Conservation (phyloP, 1,140 invertebrate species). For the Marisa cornuarietis region DNA sequence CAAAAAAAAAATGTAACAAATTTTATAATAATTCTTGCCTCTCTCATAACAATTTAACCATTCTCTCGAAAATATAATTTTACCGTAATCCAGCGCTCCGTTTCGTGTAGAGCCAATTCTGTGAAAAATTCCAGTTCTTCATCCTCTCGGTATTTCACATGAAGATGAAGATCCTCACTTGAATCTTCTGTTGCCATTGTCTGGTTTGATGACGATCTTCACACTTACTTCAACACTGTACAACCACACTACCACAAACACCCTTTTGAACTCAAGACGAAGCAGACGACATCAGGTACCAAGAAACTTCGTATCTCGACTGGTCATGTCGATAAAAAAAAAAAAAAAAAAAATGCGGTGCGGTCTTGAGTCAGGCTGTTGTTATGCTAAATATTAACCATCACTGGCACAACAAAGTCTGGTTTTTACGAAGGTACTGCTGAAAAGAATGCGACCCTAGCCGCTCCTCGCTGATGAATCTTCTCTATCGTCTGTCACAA, state of each 20-base stretch:
- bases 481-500: too few relatives aligned
- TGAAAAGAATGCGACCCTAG: too few relatives aligned
- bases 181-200: slow-evolving; percentile 13
- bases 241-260: background rate
- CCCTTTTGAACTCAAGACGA: background rate
- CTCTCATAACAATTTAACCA: too few relatives aligned
- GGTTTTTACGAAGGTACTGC: too few relatives aligned
- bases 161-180: slow-evolving; percentile 39
- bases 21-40: too few relatives aligned
- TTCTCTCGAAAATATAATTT: background rate
- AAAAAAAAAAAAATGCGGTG: background rate
- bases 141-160: slow-evolving; percentile 47
- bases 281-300: background rate
- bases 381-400: too few relatives aligned
- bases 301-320: background rate
- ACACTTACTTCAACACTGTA: background rate
- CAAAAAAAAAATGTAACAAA: too few relatives aligned
- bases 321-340: background rate
- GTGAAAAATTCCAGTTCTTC: slow-evolving; percentile 63
- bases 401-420: too few relatives aligned
- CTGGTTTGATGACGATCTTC: background rate
- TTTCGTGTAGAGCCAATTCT: slow-evolving; percentile 61
- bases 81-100: slow-evolving; percentile 63
- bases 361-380: too few relatives aligned
- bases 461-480: too few relatives aligned